Evolutionary conservation across 1,140 invertebrate genomes (phyloP).

Genomic region (Lasioglossum albipes): DNA sequence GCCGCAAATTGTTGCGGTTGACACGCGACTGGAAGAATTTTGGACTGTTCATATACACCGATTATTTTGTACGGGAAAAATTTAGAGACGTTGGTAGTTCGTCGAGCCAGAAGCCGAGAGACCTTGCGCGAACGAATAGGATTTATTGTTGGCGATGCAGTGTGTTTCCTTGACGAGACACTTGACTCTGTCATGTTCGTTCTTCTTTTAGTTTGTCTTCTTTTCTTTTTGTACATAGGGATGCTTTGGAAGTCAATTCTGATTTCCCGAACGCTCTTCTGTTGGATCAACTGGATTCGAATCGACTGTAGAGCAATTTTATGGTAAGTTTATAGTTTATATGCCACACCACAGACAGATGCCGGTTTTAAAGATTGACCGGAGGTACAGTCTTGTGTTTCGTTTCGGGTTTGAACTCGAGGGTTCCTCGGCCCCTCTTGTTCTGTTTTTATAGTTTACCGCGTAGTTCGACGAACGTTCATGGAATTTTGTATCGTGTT

Average conservation of each 20-base stretch:
- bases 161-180: background rate
- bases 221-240: slow-evolving; percentile 6
- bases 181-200: background rate
- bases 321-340: no score
- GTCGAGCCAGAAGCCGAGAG: background rate
- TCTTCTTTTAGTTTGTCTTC: background rate
- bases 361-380: background rate
- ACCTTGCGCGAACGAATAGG: background rate
- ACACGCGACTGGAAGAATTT: background rate
- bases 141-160: background rate
- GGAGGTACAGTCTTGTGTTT: background rate
- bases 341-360: background rate
- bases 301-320: background rate
- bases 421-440: background rate
- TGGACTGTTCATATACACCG: background rate
- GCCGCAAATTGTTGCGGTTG: no score
- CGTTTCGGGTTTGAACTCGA: background rate
- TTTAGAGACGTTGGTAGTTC: background rate
- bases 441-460: background rate
- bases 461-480: background rate
- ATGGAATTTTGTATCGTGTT: background rate
- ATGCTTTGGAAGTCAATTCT: background rate
- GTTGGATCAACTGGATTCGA: background rate
- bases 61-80: slow-evolving; percentile 16
- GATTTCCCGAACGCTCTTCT: background rate